A percentile compares a stretch with the other conserved stretches of the same genome.
phyloP scores from a whole-genome alignment of 2,797 vertebrate genomes.

The Sarcoramphus papa region DNA sequence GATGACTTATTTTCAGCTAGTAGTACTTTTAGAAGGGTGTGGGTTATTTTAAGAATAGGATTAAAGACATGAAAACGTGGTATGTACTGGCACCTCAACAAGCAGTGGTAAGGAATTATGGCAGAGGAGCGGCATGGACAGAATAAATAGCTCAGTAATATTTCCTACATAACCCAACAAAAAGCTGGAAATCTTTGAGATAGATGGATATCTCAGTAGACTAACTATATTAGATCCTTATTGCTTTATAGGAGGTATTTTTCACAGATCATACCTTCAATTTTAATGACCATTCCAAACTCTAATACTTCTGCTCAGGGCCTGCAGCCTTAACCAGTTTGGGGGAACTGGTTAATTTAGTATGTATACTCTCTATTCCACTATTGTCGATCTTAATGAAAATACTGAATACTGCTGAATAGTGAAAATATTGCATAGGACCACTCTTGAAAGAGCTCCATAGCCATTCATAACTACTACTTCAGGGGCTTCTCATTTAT shows the following conservation, averaged over 20 bases:
- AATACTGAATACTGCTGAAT: background rate
- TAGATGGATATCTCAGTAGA: background rate
- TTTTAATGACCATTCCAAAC: background rate
- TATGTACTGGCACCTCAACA: background rate
- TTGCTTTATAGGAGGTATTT: background rate
- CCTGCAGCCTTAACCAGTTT: background rate
- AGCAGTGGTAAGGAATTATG: background rate
- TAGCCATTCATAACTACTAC: background rate
- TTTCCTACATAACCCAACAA: background rate
- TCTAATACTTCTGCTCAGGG: background rate
- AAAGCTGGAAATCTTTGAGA: background rate
- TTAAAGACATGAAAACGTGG: background rate
- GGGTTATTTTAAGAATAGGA: background rate
- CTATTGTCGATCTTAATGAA: background rate
- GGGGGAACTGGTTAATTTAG: background rate
- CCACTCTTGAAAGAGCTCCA: background rate
- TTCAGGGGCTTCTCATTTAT: background rate
- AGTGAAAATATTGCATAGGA: background rate
- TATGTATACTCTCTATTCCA: background rate
- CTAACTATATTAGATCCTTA: background rate
- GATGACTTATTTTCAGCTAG: background rate
- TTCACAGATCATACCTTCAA: background rate
- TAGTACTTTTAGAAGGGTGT: background rate
- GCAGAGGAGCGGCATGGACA: background rate
- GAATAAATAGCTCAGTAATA: background rate